These are phyloP conservation scores for Spilogale gracilis DNA, from an alignment of 2,113 vertebrate species.

Conservation along the genomic window DNA sequence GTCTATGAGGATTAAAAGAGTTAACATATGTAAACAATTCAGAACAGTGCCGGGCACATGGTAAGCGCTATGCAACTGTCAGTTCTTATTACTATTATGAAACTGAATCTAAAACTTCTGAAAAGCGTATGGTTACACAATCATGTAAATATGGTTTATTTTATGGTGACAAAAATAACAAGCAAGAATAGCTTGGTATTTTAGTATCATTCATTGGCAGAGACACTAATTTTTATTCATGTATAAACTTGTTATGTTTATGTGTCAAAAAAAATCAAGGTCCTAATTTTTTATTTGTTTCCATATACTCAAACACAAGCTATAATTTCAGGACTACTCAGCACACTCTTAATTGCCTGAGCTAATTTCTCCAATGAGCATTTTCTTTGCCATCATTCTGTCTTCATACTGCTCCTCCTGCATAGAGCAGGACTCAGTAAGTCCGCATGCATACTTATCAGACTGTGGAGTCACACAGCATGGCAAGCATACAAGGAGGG, in stretches of 20 bases:
- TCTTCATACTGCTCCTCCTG: not conserved
- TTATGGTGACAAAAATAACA: constrained; percentile 80
- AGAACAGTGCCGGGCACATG: constrained; percentile 67
- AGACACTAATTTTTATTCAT: constrained; percentile 59
- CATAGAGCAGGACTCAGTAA: not conserved
- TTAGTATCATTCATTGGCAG: constrained; percentile 54
- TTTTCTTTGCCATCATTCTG: not conserved
- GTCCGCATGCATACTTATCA: not conserved
- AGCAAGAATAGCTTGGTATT: constrained; percentile 56
- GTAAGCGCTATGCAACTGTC: constrained; percentile 75
- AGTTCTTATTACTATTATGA: constrained; percentile 73
- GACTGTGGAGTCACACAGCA: not conserved
- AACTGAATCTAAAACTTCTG: constrained; percentile 77
- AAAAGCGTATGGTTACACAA: constrained; percentile 73
- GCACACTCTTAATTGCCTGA: constrained; percentile 46
- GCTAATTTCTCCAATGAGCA: constrained; percentile 47
- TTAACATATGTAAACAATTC: constrained; percentile 76
- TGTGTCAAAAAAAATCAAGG: constrained; percentile 35
- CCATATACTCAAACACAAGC: constrained; percentile 56
- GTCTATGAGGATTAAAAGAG: constrained; percentile 65
- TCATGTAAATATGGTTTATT: constrained; percentile 77
- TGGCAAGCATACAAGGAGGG: not conserved
- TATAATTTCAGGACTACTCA: constrained; percentile 54
- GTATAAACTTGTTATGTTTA: constrained; percentile 70
- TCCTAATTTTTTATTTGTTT: constrained; percentile 73